Conservation (phyloP, 2,888 invertebrate genomes). For the Cataglyphis cursor region DNA sequence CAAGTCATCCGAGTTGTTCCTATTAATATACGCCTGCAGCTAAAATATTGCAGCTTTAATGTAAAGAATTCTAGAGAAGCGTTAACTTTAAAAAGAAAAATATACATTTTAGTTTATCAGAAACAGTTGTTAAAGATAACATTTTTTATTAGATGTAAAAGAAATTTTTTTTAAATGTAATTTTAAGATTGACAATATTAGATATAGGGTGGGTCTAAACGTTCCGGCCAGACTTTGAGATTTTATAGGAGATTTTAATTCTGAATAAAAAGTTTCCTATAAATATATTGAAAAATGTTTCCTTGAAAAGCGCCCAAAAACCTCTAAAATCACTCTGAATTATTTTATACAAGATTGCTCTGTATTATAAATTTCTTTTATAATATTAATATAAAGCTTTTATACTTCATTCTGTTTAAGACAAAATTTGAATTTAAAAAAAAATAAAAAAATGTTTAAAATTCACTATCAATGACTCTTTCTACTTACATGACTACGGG, state of each 20-base stretch:
- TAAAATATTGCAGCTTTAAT: background rate
- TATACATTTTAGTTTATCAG: slow-evolving; percentile 2
- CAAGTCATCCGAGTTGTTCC: background rate
- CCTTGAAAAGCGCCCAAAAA: too few relatives aligned
- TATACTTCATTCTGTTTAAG: background rate
- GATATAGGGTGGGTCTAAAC: background rate
- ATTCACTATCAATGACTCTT: background rate
- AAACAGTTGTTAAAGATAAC: background rate
- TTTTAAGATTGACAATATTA: background rate
- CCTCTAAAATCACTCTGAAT: too few relatives aligned
- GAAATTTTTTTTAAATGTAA: background rate
- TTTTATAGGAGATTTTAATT: too few relatives aligned
- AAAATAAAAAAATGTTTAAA: slow-evolving; percentile 10
- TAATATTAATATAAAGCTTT: background rate
- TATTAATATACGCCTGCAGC: background rate
- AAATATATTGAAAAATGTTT: too few relatives aligned
- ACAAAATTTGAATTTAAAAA: background rate
- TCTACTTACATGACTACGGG: background rate
- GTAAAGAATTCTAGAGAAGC: background rate
- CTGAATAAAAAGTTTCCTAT: too few relatives aligned
- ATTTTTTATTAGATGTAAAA: background rate
- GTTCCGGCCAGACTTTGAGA: too few relatives aligned
- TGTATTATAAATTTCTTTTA: background rate
- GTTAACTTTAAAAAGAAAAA: background rate
- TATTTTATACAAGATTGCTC: background rate